Evolutionary conservation across 2,797 vertebrate genomes (phyloP), one percentile per base, ranked within the genome.

Genomic region (Coreius guichenoti): DNA sequence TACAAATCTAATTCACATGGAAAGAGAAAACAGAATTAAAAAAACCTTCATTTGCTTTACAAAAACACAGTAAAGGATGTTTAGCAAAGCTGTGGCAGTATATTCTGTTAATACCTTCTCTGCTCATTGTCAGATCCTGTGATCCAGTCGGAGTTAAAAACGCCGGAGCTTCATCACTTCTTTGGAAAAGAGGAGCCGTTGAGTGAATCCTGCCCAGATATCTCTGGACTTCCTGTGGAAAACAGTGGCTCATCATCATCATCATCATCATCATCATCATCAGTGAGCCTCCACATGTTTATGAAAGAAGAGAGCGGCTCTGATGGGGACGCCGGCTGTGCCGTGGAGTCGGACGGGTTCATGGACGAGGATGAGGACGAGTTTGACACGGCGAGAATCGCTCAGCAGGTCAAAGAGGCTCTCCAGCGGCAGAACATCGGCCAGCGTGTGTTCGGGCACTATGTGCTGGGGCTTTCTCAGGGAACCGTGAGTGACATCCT

Each of bases 401-500:
- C 97, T 61, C 97, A 96, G 93, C 98, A 97, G 92, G 97, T 99
- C 92, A 99, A 98, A 91, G 98, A 99, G 85, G 96, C 98, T 94
- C 95, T 99, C 88, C 94, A 99, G 86, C 98, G 96, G 84, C 97
- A 99, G 93, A 98, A 98, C 94, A 98, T 99, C 0, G 97, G 98
- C 81, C 98, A 99, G 90, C 94, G 97, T 0, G 98, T 99, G 81
- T 99, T 99, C 0, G 98, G 97, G 49, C 97, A 98, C 89, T 98
- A 98, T 0, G 97, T 99, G 85, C 94, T 99, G 90, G 98, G 98
- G 69, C 95, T 98, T 85, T 99, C 97, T 0, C 98, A 99, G 92
- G 98, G 98, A 90, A 98, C 97, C 0, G 98, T 99, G 93, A 99
- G 97, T 0, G 98, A 99, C 94, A 98, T 99, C 89, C 93, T 99